Percentiles rank a stretch among this genome's conserved stretches.
These are phyloP conservation scores for Hypomecis atomaria DNA, from an alignment of 2,888 invertebrate genomes.

Conservation along the genomic window DNA sequence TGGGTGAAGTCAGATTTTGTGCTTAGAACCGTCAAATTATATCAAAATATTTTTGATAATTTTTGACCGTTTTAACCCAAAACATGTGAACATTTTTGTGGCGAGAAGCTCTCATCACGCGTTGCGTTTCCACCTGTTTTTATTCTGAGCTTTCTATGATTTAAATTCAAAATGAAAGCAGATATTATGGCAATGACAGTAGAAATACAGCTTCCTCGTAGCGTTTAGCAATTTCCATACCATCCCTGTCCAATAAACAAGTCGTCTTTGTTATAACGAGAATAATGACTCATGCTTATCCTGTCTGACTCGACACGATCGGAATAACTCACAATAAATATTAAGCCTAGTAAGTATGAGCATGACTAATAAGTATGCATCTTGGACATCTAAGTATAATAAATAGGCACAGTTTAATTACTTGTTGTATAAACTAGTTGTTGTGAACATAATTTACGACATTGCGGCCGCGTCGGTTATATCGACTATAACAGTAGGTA, in stretches of 20 bases:
- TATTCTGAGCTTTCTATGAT: background rate
- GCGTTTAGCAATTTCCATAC: background rate
- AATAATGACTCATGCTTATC: constrained; percentile 20
- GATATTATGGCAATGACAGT: background rate
- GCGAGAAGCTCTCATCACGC: too few species aligned
- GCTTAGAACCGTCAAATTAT: too few species aligned
- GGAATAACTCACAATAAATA: constrained; percentile 16
- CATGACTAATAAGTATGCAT: constrained; percentile 6
- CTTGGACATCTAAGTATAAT: background rate
- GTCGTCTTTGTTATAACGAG: constrained; percentile 15
- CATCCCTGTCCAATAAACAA: constrained; percentile 16
- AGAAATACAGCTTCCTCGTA: constrained; percentile 6
- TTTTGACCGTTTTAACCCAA: too few species aligned
- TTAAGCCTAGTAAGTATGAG: constrained; percentile 6
- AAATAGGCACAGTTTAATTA: background rate
- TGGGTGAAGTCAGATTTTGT: too few species aligned
- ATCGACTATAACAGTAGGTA: too few species aligned
- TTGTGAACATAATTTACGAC: background rate
- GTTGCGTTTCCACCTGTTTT: too few species aligned
- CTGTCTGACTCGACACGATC: constrained; percentile 19
- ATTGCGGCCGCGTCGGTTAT: too few species aligned
- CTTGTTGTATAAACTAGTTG: background rate
- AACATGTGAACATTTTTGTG: too few species aligned
- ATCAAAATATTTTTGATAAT: too few species aligned
- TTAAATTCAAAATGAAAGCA: background rate